These are phyloP conservation scores for Tapera naevia DNA, from an alignment of 2,797 vertebrate species.

Conservation along the genomic window DNA sequence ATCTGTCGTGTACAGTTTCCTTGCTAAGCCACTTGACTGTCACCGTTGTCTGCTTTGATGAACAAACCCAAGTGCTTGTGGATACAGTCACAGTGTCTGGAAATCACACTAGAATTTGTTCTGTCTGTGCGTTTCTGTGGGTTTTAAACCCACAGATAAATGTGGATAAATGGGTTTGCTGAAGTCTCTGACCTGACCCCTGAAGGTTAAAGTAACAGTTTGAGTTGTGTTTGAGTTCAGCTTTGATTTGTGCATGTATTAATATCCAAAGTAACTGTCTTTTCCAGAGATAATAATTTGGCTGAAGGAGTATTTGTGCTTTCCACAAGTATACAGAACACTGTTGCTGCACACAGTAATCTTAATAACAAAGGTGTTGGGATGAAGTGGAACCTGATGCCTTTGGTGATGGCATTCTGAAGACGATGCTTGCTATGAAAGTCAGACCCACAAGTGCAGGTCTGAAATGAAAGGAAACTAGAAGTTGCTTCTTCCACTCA, in stretches of 20 bases:
- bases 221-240: neutral
- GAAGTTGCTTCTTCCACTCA: neutral
- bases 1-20: neutral
- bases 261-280: neutral
- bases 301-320: neutral
- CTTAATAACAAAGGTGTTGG: neutral
- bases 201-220: neutral
- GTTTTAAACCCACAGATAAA: neutral
- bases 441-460: neutral
- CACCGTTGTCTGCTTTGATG: neutral
- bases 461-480: neutral
- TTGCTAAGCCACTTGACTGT: neutral
- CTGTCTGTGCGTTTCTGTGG: neutral
- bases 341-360: neutral
- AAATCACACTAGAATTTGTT: neutral
- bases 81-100: neutral
- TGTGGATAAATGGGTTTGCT: neutral
- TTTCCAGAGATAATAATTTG: neutral
- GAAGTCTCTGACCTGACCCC: neutral
- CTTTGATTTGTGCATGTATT: neutral
- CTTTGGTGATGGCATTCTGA: rapidly evolving
- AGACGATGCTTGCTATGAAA: neutral
- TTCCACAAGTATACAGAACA: neutral
- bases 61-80: neutral
- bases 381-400: neutral